Evolutionary conservation across 2,797 vertebrate genomes (phyloP).

Genomic region (Crocidura indochinensis): DNA sequence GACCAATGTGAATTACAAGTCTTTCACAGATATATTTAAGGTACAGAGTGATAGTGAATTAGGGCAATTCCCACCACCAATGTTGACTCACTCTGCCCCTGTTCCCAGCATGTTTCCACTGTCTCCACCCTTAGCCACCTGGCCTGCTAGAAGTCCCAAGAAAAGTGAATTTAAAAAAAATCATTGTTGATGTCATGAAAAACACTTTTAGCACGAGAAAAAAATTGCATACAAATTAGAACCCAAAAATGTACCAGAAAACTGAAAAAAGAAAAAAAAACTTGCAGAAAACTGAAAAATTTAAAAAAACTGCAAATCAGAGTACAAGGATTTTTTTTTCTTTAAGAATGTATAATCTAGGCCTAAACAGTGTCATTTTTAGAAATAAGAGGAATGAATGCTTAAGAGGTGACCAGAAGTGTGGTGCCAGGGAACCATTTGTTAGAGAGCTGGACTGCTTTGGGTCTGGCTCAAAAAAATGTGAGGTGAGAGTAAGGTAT

Average conservation of each 20-base stretch:
- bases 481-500: background rate
- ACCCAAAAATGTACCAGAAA: background rate
- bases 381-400: background rate
- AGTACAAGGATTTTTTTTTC: conserved; percentile 31
- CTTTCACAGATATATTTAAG: too few species aligned
- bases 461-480: background rate
- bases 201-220: background rate
- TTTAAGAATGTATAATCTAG: conserved; percentile 32
- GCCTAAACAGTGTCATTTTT: background rate
- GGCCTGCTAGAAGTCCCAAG: too few species aligned
- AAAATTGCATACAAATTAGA: conserved; percentile 16
- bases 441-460: background rate
- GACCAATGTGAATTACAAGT: too few species aligned
- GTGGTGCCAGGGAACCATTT: background rate
- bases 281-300: background rate
- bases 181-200: background rate
- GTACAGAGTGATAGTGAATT: too few species aligned
- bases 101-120: too few species aligned
- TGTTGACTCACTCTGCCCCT: too few species aligned
- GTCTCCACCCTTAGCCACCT: too few species aligned
- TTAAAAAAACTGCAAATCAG: background rate
- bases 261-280: conserved; percentile 16
- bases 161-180: background rate
- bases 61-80: too few species aligned
- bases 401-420: background rate